Percentiles rank a stretch among this genome's conserved stretches.
phyloP scores from a whole-genome alignment of 2,888 invertebrate genomes.

The Allygus modestus region DNA sequence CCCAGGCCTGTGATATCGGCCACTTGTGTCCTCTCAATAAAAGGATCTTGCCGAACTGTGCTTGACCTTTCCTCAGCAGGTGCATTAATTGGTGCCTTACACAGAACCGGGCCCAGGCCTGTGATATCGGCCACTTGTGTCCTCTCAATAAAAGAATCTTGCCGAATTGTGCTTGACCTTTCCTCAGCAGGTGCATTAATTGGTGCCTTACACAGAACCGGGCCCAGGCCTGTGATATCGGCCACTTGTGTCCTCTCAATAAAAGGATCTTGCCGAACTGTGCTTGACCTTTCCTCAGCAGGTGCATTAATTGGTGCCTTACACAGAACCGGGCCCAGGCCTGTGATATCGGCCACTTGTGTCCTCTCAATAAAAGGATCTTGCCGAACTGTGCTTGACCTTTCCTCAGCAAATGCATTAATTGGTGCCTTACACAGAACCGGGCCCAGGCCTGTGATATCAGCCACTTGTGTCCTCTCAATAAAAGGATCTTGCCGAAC shows the following conservation, averaged over 20 bases:
- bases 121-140: background rate
- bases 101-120: background rate
- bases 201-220: background rate
- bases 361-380: background rate
- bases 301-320: slow-evolving; percentile 1
- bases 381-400: too few relatives aligned
- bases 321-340: background rate
- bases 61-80: slow-evolving; percentile 24
- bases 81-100: background rate
- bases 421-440: background rate
- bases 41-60: too few relatives aligned
- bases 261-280: too few relatives aligned
- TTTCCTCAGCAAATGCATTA: background rate
- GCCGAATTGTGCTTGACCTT: too few relatives aligned
- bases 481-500: too few relatives aligned
- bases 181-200: slow-evolving; percentile 13
- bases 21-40: background rate
- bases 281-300: slow-evolving; percentile 26
- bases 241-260: background rate
- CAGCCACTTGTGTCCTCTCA: background rate
- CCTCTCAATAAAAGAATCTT: too few relatives aligned
- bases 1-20: background rate
- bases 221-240: background rate
- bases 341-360: background rate
- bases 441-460: background rate